Conservation (phyloP, 2,888 invertebrate species). For the Nomada hirtipes region DNA sequence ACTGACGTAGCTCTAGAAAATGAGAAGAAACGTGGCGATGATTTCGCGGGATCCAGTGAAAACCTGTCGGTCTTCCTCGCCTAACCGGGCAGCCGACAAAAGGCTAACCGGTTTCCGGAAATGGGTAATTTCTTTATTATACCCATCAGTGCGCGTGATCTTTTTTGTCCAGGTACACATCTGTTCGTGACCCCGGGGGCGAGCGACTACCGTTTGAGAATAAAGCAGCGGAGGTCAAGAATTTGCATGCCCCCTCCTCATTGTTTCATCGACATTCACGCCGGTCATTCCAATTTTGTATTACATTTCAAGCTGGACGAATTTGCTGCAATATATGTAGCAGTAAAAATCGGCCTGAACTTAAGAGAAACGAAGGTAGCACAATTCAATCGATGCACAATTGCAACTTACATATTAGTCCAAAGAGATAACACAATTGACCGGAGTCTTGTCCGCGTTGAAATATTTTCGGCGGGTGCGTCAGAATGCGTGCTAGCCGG, state of each 20-base stretch:
- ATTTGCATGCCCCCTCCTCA: background rate
- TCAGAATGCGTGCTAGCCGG: constrained; percentile 26
- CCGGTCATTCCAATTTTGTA: too few relatives aligned
- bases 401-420: background rate
- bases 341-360: background rate
- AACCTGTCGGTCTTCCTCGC: constrained; percentile 41
- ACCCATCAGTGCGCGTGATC: constrained; percentile 29
- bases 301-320: too few relatives aligned
- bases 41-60: constrained; percentile 53
- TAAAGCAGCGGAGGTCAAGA: constrained; percentile 5
- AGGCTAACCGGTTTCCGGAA: constrained; percentile 73
- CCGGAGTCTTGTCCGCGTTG: background rate
- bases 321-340: background rate
- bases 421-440: background rate
- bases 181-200: background rate
- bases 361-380: background rate
- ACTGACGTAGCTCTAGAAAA: background rate
- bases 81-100: constrained; percentile 57
- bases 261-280: background rate
- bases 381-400: background rate
- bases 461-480: constrained; percentile 47
- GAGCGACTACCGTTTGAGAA: background rate
- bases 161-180: constrained; percentile 12
- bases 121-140: constrained; percentile 64
- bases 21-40: constrained; percentile 7